Percentiles rank a stretch among this genome's conserved stretches.
Evolutionary conservation across 2,797 vertebrate genomes (phyloP).

Genomic region (Xenentodon cancila): DNA sequence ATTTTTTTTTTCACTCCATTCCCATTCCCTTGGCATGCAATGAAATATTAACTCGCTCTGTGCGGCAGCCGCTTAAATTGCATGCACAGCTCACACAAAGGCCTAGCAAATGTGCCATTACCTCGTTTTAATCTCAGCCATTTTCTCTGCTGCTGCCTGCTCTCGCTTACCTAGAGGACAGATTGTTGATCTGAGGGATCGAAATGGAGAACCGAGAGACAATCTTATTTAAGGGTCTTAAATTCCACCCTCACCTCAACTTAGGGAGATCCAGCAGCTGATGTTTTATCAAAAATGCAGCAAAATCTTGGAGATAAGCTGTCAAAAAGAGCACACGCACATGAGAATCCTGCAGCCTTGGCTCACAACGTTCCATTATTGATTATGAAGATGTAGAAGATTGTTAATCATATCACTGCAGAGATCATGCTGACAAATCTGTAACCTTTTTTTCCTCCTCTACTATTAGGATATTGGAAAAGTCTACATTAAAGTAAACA

Average conservation of each 20-base stretch:
- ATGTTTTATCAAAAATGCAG: slow-evolving; percentile 35
- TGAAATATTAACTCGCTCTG: slow-evolving; percentile 81
- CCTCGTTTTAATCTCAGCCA: slow-evolving; percentile 80
- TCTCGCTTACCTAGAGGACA: slow-evolving; percentile 64
- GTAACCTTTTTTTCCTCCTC: background rate
- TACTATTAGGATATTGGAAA: background rate
- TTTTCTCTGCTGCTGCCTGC: slow-evolving; percentile 65
- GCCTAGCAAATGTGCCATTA: slow-evolving; percentile 79
- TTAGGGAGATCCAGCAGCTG: slow-evolving; percentile 49
- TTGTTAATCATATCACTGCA: slow-evolving; percentile 11
- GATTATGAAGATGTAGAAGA: slow-evolving; percentile 23
- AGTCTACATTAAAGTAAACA: background rate
- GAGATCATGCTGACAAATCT: slow-evolving; percentile 1
- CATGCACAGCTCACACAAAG: slow-evolving; percentile 73
- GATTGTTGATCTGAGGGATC: slow-evolving; percentile 72
- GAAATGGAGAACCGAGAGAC: slow-evolving; percentile 52
- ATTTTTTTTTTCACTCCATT: slow-evolving; percentile 54
- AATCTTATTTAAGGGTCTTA: slow-evolving; percentile 55
- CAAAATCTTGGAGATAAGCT: slow-evolving; percentile 35
- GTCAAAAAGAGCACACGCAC: slow-evolving; percentile 26
- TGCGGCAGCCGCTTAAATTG: slow-evolving; percentile 76
- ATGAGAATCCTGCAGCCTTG: slow-evolving; percentile 11
- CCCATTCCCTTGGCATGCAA: slow-evolving; percentile 62
- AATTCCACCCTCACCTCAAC: slow-evolving; percentile 49
- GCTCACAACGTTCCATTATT: slow-evolving; percentile 12